phyloP scores from a whole-genome alignment of 2,888 invertebrate species.

The Abrostola triplasia region DNA sequence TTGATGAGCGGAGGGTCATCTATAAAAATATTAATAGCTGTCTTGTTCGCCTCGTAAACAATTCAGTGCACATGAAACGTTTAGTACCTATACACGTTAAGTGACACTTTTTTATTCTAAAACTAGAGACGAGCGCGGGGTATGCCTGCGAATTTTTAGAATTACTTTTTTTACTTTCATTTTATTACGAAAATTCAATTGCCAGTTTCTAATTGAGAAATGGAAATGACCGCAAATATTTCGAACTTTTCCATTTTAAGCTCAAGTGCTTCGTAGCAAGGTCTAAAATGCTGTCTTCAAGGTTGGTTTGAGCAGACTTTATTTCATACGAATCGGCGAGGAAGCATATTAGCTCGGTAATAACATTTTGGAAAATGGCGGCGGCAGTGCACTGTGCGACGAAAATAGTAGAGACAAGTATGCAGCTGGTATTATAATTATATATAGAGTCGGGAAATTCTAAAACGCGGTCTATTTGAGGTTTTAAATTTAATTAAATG shows the following conservation, averaged over 20 bases:
- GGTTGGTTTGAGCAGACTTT: constrained; percentile 21
- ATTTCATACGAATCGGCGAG: constrained; percentile 24
- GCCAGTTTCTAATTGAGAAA: constrained; percentile 12
- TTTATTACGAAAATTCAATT: constrained; percentile 17
- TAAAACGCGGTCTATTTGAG: constrained; percentile 6
- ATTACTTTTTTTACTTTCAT: background rate
- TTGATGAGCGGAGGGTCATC: constrained; percentile 76
- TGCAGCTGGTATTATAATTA: constrained; percentile 4
- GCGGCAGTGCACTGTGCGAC: constrained; percentile 13
- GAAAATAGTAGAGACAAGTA: constrained; percentile 18
- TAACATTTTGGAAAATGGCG: constrained; percentile 44
- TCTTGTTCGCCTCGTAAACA: constrained; percentile 79
- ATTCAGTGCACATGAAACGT: constrained; percentile 72
- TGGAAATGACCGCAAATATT: constrained; percentile 20
- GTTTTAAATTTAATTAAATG: constrained; percentile 9
- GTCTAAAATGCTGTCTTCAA: constrained; percentile 23
- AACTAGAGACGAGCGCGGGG: constrained; percentile 26
- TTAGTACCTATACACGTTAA: constrained; percentile 57
- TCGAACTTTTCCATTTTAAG: constrained; percentile 18
- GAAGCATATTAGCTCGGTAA: constrained; percentile 42
- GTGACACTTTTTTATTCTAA: constrained; percentile 43
- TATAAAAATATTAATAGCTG: constrained; percentile 86
- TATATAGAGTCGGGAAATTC: constrained; percentile 1
- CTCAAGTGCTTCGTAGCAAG: constrained; percentile 16
- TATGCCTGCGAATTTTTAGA: constrained; percentile 8